Percentiles rank a stretch among this genome's conserved stretches.
These are phyloP conservation scores for Bubalus kerabau DNA, from an alignment of 2,113 vertebrate genomes.

Conservation along the genomic window DNA sequence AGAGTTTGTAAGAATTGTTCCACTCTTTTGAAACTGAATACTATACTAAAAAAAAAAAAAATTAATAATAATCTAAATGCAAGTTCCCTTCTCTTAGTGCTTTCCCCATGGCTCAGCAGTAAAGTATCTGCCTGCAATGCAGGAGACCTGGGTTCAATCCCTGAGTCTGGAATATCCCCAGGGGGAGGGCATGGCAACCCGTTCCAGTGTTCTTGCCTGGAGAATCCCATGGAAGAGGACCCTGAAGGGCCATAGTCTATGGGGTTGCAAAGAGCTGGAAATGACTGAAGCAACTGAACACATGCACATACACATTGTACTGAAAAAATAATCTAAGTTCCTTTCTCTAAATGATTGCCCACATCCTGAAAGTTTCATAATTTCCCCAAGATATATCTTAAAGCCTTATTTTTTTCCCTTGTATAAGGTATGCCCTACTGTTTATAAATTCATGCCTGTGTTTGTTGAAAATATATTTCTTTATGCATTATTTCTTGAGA, in stretches of 20 bases:
- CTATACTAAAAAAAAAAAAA: not conserved
- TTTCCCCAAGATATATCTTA: not conserved
- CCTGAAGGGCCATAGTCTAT: not conserved
- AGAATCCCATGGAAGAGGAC: not conserved
- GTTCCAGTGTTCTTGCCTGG: not conserved
- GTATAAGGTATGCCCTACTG: rapidly evolving
- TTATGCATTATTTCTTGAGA: not conserved
- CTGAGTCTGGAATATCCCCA: not conserved
- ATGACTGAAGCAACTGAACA: not conserved
- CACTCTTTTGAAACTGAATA: not conserved
- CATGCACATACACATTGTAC: not conserved
- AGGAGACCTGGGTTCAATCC: not conserved
- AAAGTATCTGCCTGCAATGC: not conserved
- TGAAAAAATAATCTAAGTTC: not conserved
- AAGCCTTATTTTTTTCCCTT: not conserved
- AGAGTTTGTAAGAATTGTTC: not conserved
- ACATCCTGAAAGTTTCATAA: not conserved
- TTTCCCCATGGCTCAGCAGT: not conserved
- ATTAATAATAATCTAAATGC: not conserved
- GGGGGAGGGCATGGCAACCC: rapidly evolving
- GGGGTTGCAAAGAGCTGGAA: not conserved
- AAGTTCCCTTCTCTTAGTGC: not conserved
- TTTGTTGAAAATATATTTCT: not conserved
- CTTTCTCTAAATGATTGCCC: not conserved
- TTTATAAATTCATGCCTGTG: not conserved